phyloP scores from a whole-genome alignment of 2,113 vertebrate genomes.

The Alligator mississippiensis region DNA sequence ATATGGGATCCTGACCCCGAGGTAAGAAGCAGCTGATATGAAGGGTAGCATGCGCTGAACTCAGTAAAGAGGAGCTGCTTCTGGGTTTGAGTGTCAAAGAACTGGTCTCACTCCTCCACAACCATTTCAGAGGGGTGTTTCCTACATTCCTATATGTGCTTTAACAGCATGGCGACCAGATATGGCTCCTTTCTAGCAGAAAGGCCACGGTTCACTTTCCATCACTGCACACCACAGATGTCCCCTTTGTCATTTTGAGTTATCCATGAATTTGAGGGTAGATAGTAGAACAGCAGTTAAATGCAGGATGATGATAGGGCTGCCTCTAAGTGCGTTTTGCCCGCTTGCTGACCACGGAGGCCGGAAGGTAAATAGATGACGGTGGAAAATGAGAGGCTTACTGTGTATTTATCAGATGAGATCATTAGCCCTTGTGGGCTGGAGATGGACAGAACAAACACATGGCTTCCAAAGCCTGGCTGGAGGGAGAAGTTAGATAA shows the following conservation, averaged over 20 bases:
- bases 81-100: no score
- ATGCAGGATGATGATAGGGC: not conserved
- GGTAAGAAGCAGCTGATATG: no score
- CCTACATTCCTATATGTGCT: not conserved
- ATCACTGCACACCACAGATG: not conserved
- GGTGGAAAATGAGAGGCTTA: not conserved
- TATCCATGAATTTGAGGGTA: not conserved
- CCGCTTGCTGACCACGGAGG: not conserved
- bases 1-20: no score
- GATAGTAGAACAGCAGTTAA: not conserved
- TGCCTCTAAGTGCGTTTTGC: not conserved
- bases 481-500: not conserved
- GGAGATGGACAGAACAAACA: not conserved
- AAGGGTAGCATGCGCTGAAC: no score
- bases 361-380: not conserved
- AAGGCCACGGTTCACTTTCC: not conserved
- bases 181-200: not conserved
- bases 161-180: not conserved
- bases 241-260: not conserved
- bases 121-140: not conserved
- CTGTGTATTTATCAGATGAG: not conserved
- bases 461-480: not conserved
- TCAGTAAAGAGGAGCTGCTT: no score
- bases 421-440: not conserved
- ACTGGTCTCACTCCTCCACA: not conserved